Base-by-base conservation (phyloP, 1,140 invertebrate genomes). In the Episyrphus balteatus region DNA sequence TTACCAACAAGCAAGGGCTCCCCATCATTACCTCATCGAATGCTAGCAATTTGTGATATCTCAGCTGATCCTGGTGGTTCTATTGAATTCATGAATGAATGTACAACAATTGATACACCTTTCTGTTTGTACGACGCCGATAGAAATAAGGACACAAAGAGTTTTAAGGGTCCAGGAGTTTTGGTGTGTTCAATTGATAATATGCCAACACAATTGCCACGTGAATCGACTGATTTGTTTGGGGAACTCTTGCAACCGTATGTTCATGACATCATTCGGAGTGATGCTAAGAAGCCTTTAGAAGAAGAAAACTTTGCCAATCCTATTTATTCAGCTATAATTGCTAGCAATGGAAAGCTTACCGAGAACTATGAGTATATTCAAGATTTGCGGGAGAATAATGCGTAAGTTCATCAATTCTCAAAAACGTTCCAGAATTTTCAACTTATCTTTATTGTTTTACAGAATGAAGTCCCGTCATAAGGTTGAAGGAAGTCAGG, bases 41-140 rank as follows among this genome's bases (percentile, higher is more conserved):
- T 89, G 81, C 68, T 92, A 48, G 88, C 82, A 7, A 94, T 99
- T 59, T 99, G 95, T 68, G 96, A 99, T 66, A 98, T 99, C 57
- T 95, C 91, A 3, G 96, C 96, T 2, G 97, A 99, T 74, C 96
- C 96, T 1, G 95, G 95, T 13, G 94, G 95, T 40, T 98, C 93
- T 17, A 98, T 99, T 48, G 96, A 99, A 72, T 99, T 99, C 61
- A 98, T 99, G 95, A 94, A 95, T 58, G 95, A 99, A 62, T 99
- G 95, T 59, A 99, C 97, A 0, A 99, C 95, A 0, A 99, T 99
- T 44, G 96, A 99, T 61, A 96, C 90, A 13, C 96, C 96, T 0
- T 99, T 99, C 70, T 97, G 91, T 68, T 75, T 99, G 1, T 99
- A 99, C 64, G 95, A 99, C 70, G 95, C 96, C 5, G 92, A 99